Percentiles rank a stretch among this genome's conserved stretches.
Conservation (phyloP, 1,140 invertebrate species). For the Mactra quadrangularis region DNA sequence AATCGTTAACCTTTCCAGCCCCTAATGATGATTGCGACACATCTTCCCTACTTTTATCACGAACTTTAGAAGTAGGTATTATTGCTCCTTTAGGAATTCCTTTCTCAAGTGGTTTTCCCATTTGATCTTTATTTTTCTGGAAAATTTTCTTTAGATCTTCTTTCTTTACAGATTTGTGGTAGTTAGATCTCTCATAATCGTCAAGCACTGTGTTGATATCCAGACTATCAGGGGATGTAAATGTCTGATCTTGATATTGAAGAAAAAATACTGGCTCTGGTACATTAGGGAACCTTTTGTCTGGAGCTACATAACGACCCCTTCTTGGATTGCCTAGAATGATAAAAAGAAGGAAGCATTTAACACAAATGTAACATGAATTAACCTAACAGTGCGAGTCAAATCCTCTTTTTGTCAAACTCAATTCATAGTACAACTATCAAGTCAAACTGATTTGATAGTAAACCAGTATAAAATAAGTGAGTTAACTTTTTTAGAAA, state of each 20-base stretch:
- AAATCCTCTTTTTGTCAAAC: background rate
- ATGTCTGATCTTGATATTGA: conserved; percentile 33
- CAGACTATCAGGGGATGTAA: background rate
- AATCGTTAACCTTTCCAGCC: too few species aligned
- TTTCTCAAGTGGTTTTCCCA: conserved; percentile 26
- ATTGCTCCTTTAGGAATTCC: conserved; percentile 18
- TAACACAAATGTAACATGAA: background rate
- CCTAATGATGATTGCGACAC: too few species aligned
- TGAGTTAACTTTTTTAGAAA: too few species aligned
- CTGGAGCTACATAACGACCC: conserved; percentile 7
- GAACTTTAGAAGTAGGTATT: background rate
- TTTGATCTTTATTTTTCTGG: conserved; percentile 36
- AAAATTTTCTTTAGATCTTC: conserved; percentile 42
- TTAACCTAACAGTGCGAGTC: background rate
- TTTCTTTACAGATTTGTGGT: conserved; percentile 8
- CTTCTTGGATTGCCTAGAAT: conserved; percentile 45
- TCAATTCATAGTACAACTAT: background rate
- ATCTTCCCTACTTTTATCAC: background rate
- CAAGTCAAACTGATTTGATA: background rate
- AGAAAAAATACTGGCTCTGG: conserved; percentile 38
- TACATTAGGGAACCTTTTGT: conserved; percentile 2
- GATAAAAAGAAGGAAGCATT: background rate
- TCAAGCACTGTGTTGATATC: conserved; percentile 31
- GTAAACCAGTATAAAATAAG: too few species aligned
- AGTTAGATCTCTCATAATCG: conserved; percentile 30